Percentiles rank a stretch among this genome's conserved stretches.
Conservation (phyloP, 2,797 vertebrate genomes). For the Sebastes steindachneri region DNA sequence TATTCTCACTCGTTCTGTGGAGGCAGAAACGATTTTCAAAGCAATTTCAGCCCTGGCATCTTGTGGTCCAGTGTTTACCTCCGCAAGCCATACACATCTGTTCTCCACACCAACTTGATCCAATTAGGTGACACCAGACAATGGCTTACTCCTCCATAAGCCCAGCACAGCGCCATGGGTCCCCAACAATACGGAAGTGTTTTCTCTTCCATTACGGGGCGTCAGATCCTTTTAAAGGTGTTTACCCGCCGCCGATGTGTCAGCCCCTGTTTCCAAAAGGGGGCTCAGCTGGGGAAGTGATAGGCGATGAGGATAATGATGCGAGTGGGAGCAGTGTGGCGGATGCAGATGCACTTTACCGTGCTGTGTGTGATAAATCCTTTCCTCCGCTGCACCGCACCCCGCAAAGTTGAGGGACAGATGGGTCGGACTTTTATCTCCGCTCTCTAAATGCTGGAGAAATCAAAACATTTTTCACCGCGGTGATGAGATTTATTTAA, state of each 20-base stretch:
- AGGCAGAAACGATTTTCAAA: slow-evolving; percentile 67
- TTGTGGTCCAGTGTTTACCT: slow-evolving; percentile 69
- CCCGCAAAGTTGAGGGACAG: slow-evolving; percentile 68
- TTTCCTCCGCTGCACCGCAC: slow-evolving; percentile 38
- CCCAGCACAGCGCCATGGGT: slow-evolving; percentile 66
- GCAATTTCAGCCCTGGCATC: slow-evolving; percentile 69
- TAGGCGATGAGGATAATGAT: slow-evolving; percentile 72
- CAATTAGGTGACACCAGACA: slow-evolving; percentile 76
- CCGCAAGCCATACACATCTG: slow-evolving; percentile 69
- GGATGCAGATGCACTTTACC: slow-evolving; percentile 74
- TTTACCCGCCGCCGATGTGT: slow-evolving; percentile 72
- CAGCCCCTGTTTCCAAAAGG: slow-evolving; percentile 64
- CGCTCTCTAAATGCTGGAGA: slow-evolving; percentile 63
- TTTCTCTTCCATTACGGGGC: slow-evolving; percentile 67
- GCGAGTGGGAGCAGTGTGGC: slow-evolving; percentile 57
- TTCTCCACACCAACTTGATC: slow-evolving; percentile 73
- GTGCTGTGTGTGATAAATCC: slow-evolving; percentile 71
- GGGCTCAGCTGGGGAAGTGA: slow-evolving; percentile 70
- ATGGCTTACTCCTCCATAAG: slow-evolving; percentile 71
- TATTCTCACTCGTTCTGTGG: slow-evolving; percentile 41
- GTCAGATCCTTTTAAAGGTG: slow-evolving; percentile 80
- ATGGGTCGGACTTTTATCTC: slow-evolving; percentile 78
- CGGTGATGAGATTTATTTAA: slow-evolving; percentile 75
- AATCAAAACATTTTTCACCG: slow-evolving; percentile 77
- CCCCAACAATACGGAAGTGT: slow-evolving; percentile 71